Percentiles rank a stretch among this genome's conserved stretches.
Evolutionary conservation across 2,797 vertebrate species (phyloP).

Genomic region (Falco cherrug): DNA sequence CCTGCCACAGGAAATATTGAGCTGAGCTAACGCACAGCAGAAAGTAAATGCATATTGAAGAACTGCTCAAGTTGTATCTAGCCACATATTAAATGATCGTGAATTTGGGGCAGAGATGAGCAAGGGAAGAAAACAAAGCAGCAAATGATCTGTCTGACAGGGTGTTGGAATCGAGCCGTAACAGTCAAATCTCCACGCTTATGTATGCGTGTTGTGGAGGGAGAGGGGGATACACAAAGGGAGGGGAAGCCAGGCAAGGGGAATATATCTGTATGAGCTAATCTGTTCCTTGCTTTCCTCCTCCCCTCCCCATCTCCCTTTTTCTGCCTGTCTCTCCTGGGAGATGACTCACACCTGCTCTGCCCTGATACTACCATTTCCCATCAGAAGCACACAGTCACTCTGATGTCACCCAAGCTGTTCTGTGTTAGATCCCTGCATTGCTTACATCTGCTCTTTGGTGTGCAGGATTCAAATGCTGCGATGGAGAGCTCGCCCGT

Average conservation of each 20-base stretch:
- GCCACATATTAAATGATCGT: conserved; percentile 54
- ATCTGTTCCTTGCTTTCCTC: conserved; percentile 54
- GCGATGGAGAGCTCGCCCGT: conserved; percentile 8
- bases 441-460: conserved; percentile 72
- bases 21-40: conserved; percentile 36
- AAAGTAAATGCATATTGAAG: conserved; percentile 53
- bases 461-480: conserved; percentile 20
- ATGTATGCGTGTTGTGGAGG: not conserved
- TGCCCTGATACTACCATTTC: conserved; percentile 73
- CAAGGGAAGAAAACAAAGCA: conserved; percentile 29
- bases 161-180: not conserved
- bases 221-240: not conserved
- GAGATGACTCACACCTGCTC: conserved; percentile 79
- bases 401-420: conserved; percentile 78
- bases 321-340: conserved; percentile 61
- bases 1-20: not conserved
- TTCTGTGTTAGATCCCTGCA: conserved; percentile 74
- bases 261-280: conserved; percentile 63
- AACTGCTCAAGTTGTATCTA: conserved; percentile 36
- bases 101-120: conserved; percentile 46
- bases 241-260: not conserved
- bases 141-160: conserved; percentile 12
- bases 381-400: conserved; percentile 72
- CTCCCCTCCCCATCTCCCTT: conserved; percentile 44
- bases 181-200: conserved; percentile 1